Conservation (phyloP, 2,113 vertebrate genomes). For the Leptosomus discolor region DNA sequence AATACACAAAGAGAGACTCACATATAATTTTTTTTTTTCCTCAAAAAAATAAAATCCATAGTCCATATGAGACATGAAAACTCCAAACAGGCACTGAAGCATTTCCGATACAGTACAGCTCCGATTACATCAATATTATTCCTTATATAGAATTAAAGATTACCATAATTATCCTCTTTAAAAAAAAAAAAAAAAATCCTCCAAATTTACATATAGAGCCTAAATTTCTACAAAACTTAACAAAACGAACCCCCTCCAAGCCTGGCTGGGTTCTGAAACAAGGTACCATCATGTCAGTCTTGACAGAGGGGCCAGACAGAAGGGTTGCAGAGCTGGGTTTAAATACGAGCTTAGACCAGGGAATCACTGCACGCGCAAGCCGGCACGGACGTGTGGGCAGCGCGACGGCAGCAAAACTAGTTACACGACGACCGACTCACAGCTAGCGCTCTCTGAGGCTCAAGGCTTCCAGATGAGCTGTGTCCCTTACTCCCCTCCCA, state of each 20-base stretch:
- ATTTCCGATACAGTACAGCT: constrained; percentile 45
- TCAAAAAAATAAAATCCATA: constrained; percentile 75
- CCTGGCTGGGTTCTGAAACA: constrained; percentile 40
- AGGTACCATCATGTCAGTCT: constrained; percentile 6
- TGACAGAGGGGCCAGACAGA: background rate
- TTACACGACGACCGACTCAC: background rate
- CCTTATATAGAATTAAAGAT: constrained; percentile 48
- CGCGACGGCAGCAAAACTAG: background rate
- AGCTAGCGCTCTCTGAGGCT: background rate
- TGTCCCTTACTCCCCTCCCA: constrained; percentile 31
- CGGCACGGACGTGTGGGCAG: background rate
- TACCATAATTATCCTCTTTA: constrained; percentile 37
- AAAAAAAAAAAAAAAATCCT: constrained; percentile 35
- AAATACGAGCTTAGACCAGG: background rate
- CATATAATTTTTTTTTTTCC: constrained; percentile 56
- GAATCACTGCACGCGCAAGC: background rate
- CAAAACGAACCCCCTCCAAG: constrained; percentile 44
- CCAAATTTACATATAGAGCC: constrained; percentile 71
- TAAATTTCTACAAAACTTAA: constrained; percentile 68
- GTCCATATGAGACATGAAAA: constrained; percentile 56
- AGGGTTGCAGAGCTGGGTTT: constrained; percentile 21
- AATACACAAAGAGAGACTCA: constrained; percentile 59
- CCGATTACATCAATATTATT: constrained; percentile 55
- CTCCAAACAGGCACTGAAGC: constrained; percentile 45
- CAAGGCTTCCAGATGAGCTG: constrained; percentile 4